Conservation (phyloP, 2,113 vertebrate species). For the Eudyptes chrysolophus region DNA sequence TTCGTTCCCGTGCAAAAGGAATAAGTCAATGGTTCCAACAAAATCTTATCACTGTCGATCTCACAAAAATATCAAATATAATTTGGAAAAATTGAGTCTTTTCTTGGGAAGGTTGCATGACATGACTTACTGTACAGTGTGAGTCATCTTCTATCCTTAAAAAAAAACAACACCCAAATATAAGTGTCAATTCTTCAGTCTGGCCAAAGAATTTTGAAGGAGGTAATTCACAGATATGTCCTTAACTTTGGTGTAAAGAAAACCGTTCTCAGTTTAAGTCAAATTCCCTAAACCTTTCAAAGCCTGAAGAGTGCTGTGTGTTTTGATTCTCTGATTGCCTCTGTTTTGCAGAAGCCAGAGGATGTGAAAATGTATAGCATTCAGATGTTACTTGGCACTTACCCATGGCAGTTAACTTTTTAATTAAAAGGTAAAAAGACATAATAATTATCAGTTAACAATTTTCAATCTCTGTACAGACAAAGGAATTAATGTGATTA, state of each 20-base stretch:
- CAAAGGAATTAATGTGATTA: conserved; percentile 49
- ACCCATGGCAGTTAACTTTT: conserved; percentile 37
- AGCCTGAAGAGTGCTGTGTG: not conserved
- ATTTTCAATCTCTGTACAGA: conserved; percentile 62
- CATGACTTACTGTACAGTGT: not conserved
- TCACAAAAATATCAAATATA: not conserved
- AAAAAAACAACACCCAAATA: not conserved
- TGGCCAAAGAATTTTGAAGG: not conserved
- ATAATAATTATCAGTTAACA: conserved; percentile 66
- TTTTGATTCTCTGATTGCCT: not conserved
- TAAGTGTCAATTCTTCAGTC: not conserved
- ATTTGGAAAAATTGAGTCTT: conserved; percentile 4
- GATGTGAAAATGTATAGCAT: not conserved
- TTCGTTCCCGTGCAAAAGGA: not conserved
- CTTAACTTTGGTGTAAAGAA: not conserved
- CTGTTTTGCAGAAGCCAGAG: not conserved
- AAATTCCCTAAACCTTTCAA: not conserved
- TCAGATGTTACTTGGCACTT: not conserved
- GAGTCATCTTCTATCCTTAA: conserved; percentile 1
- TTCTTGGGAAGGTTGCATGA: not conserved
- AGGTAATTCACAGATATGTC: not conserved
- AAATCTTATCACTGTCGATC: not conserved
- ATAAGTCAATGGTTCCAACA: not conserved
- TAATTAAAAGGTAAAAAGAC: conserved; percentile 67
- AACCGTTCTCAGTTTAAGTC: not conserved